Evolutionary conservation across 2,113 vertebrate species (phyloP).

Genomic region (Misgurnus mizolepis): DNA sequence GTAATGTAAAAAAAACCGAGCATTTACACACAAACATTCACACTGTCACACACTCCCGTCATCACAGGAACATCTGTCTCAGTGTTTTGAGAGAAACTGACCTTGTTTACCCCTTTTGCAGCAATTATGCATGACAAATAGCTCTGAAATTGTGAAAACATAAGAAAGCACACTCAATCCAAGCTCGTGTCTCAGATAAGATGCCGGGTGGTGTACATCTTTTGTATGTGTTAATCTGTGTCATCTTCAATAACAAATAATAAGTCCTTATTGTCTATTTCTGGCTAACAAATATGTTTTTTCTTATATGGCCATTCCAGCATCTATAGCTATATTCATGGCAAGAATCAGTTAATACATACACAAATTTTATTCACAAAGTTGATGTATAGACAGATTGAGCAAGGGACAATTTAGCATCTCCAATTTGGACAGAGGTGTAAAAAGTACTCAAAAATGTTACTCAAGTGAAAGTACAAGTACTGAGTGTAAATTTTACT

Average conservation of each 20-base stretch:
- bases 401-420: too few relatives aligned
- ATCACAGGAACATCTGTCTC: conserved; percentile 33
- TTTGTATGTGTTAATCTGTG: not conserved
- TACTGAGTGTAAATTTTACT: too few relatives aligned
- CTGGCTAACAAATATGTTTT: too few relatives aligned
- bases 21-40: not conserved
- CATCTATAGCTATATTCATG: too few relatives aligned
- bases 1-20: not conserved
- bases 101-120: conserved; percentile 33
- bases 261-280: too few relatives aligned
- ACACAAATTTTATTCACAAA: too few relatives aligned
- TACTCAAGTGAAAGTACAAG: too few relatives aligned
- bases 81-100: conserved; percentile 25
- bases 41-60: not conserved
- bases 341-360: too few relatives aligned
- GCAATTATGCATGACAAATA: conserved; percentile 34
- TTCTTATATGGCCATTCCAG: too few relatives aligned
- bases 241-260: not conserved
- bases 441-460: too few relatives aligned
- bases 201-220: conserved; percentile 1
- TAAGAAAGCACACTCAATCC: not conserved
- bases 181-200: not conserved
- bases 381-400: too few relatives aligned
- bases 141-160: conserved; percentile 11
- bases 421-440: too few relatives aligned